phyloP scores from a whole-genome alignment of 2,888 invertebrate species.

The Teleiodes luculella region DNA sequence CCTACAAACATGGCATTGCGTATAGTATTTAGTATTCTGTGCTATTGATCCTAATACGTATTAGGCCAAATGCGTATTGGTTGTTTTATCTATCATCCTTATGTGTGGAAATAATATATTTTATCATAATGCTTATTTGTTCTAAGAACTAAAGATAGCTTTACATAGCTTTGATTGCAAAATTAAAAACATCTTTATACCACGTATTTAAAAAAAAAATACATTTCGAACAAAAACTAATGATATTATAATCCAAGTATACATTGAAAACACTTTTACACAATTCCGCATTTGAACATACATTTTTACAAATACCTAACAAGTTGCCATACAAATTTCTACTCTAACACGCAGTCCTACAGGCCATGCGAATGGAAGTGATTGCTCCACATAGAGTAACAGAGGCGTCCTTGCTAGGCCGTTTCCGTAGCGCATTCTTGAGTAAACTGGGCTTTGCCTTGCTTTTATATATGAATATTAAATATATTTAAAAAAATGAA shows the following conservation, averaged over 20 bases:
- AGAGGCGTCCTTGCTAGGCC: constrained; percentile 68
- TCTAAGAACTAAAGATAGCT: too few relatives aligned
- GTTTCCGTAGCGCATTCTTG: constrained; percentile 65
- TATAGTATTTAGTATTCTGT: too few relatives aligned
- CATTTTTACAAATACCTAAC: constrained; percentile 4
- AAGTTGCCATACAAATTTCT: background rate
- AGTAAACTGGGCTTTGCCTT: constrained; percentile 34
- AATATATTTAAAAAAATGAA: background rate
- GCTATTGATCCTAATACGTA: too few relatives aligned
- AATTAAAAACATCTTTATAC: too few relatives aligned
- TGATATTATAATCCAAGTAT: background rate
- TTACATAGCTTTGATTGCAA: too few relatives aligned
- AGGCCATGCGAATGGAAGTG: background rate
- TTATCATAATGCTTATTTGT: too few relatives aligned
- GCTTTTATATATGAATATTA: background rate
- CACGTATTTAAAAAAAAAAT: background rate
- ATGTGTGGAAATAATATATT: too few relatives aligned
- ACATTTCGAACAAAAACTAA: background rate
- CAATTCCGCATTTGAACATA: constrained; percentile 3
- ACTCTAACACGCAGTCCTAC: background rate
- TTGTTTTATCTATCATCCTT: too few relatives aligned
- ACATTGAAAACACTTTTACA: constrained; percentile 3
- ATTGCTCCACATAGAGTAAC: constrained; percentile 53
- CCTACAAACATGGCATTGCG: too few relatives aligned
- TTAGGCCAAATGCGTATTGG: too few relatives aligned